phyloP scores from a whole-genome alignment of 1,140 invertebrate species.

The Heliconius himera region DNA sequence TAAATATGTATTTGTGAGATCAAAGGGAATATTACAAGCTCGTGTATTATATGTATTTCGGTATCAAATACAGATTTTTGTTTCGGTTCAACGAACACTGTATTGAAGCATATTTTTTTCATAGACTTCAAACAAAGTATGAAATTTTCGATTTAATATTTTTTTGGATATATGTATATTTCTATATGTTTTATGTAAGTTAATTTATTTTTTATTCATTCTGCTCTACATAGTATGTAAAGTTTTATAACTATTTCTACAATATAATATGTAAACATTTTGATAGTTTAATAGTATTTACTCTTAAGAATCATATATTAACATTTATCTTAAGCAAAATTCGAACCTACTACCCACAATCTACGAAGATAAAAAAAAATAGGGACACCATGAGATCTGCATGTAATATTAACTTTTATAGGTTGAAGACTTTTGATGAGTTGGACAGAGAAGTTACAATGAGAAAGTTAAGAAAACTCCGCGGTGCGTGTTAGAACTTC shows the following conservation, averaged over 20 bases:
- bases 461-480: constrained; percentile 6
- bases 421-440: constrained; percentile 3
- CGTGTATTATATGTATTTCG: not conserved
- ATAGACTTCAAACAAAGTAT: no score
- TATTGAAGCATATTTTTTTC: not conserved
- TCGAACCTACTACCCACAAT: not conserved
- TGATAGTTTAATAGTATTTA: no score
- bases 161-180: no score
- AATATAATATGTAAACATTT: no score
- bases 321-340: no score
- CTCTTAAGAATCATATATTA: no score
- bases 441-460: constrained; percentile 6
- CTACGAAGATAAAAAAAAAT: not conserved
- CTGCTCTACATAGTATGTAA: no score
- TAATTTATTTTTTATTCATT: no score
- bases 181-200: no score
- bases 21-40: not conserved
- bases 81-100: not conserved
- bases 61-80: not conserved
- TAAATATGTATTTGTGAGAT: not conserved
- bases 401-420: not conserved
- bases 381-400: not conserved
- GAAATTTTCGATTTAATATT: no score
- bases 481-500: not conserved
- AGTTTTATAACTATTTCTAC: no score